Percentiles rank a stretch among this genome's conserved stretches.
These are phyloP conservation scores for Neelides folsomi DNA, from an alignment of 2,888 invertebrate genomes.

Conservation along the genomic window DNA sequence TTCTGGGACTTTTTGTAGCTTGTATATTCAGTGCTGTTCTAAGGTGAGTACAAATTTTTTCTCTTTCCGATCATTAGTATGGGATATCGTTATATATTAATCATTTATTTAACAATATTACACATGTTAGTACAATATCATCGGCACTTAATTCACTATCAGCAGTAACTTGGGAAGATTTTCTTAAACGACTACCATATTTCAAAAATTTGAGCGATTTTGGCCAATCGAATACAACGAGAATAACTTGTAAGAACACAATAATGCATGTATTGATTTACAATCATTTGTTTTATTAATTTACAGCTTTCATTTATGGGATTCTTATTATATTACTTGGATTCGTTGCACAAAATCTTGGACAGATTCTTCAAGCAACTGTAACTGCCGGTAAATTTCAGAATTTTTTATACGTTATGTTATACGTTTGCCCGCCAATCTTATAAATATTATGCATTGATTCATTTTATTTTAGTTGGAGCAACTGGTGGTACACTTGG, in stretches of 20 bases:
- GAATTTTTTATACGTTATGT: too few relatives aligned
- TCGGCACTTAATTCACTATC: conserved; percentile 17
- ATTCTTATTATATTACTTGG: conserved; percentile 13
- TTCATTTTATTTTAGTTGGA: conserved; percentile 4
- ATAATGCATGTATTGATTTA: too few relatives aligned
- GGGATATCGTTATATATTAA: neutral
- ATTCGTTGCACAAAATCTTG: conserved; percentile 19
- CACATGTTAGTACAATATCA: conserved; percentile 9
- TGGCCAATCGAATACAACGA: conserved; percentile 11
- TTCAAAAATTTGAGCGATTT: conserved; percentile 2
- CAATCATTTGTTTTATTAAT: too few relatives aligned
- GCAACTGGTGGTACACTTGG: conserved; percentile 17
- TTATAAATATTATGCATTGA: too few relatives aligned
- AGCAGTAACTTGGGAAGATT: conserved; percentile 25
- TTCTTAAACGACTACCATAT: conserved; percentile 6
- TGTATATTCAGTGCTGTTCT: conserved; percentile 13
- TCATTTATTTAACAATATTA: neutral
- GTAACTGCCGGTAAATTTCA: conserved; percentile 9
- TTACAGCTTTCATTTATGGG: neutral
- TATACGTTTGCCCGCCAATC: too few relatives aligned
- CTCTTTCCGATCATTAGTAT: neutral
- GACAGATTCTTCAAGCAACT: conserved; percentile 24
- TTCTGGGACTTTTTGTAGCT: conserved; percentile 17
- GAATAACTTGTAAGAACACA: conserved; percentile 17
- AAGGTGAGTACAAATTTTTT: conserved; percentile 6